phyloP scores from a whole-genome alignment of 2,797 vertebrate genomes.

The Manis crassicaudata region DNA sequence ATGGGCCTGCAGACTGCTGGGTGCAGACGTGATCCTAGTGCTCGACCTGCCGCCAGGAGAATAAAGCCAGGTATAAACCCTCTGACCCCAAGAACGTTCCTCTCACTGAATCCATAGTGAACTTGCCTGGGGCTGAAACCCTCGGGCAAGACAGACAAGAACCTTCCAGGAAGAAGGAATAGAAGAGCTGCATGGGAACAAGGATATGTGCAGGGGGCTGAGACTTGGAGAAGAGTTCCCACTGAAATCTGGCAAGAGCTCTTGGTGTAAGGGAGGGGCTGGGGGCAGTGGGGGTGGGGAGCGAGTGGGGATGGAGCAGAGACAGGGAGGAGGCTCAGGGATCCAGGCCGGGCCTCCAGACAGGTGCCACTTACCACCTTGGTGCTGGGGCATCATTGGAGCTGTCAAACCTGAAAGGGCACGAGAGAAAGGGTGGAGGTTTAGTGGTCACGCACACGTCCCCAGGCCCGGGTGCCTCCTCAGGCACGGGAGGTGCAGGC shows the following conservation, averaged over 20 bases:
- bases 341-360: background rate
- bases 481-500: background rate
- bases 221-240: background rate
- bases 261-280: background rate
- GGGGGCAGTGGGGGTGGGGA: background rate
- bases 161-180: background rate
- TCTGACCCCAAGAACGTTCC: too few species aligned
- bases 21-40: too few species aligned
- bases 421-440: conserved; percentile 15
- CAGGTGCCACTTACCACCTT: conserved; percentile 68
- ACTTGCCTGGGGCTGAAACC: too few species aligned
- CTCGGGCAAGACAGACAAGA: background rate
- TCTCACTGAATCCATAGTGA: too few species aligned
- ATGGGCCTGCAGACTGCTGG: too few species aligned
- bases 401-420: conserved; percentile 83
- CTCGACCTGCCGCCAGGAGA: too few species aligned
- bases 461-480: background rate
- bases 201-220: background rate
- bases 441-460: background rate
- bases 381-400: conserved; percentile 83
- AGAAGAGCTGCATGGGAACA: background rate
- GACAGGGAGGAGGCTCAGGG: background rate
- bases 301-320: background rate
- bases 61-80: too few species aligned
- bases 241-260: background rate